Conservation (phyloP, 1,140 invertebrate species). For the Sinella curviseta region DNA sequence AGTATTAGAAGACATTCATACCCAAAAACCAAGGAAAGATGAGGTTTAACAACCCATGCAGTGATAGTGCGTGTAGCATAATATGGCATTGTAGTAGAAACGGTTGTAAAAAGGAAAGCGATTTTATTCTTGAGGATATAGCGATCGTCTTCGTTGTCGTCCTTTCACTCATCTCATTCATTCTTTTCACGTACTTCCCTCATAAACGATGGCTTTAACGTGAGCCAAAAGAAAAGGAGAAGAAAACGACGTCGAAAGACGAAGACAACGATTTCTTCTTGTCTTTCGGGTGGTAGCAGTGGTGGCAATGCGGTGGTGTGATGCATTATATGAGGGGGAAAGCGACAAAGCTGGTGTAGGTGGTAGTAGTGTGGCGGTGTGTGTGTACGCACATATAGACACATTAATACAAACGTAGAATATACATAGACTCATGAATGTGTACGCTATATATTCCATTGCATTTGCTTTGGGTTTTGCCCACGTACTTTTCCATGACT, state of each 20-base stretch:
- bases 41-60: not conserved
- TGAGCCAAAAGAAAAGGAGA: conserved; percentile 24
- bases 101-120: not conserved
- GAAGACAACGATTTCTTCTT: not conserved
- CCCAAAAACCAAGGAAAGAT: not conserved
- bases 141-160: conserved; percentile 26
- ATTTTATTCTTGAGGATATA: not conserved
- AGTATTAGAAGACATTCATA: not conserved
- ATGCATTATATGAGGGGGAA: conserved; percentile 8
- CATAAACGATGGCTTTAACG: conserved; percentile 44
- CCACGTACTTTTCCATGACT: conserved; percentile 10
- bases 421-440: not conserved
- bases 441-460: no score
- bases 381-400: no score
- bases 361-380: no score
- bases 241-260: not conserved
- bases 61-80: not conserved
- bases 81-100: not conserved
- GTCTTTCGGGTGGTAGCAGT: no score
- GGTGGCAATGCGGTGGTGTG: no score
- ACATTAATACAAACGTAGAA: conserved; percentile 11
- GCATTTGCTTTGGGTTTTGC: no score
- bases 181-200: conserved; percentile 35
- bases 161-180: conserved; percentile 22
- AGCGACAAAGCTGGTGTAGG: not conserved